A percentile compares a stretch with the other conserved stretches of the same genome.
These are phyloP conservation scores for Narcine bancroftii DNA, from an alignment of 2,113 vertebrate species.

Conservation along the genomic window DNA sequence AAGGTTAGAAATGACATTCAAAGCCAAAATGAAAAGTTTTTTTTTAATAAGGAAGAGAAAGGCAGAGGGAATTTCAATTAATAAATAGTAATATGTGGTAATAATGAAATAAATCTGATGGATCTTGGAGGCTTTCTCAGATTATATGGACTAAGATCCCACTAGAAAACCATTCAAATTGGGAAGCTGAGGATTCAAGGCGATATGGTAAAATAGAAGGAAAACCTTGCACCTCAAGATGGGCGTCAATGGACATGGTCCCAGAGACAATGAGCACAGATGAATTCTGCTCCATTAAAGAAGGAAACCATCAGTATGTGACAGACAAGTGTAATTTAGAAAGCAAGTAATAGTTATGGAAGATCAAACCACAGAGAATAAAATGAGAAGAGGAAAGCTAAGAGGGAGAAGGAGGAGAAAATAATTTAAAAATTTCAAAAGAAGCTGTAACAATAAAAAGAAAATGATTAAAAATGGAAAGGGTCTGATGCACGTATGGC, in stretches of 20 bases:
- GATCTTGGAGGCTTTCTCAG: background rate
- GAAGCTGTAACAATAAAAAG: background rate
- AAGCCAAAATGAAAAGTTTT: background rate
- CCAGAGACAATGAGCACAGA: background rate
- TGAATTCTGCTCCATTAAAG: background rate
- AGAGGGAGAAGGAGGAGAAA: background rate
- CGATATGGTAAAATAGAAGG: background rate
- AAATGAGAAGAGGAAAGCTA: background rate
- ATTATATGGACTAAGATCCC: background rate
- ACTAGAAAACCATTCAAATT: background rate
- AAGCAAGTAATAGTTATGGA: background rate
- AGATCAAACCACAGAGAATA: background rate
- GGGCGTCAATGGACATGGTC: background rate
- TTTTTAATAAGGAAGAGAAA: background rate
- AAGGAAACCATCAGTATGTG: background rate
- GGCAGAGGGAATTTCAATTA: background rate
- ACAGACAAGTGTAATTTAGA: background rate
- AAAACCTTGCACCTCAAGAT: background rate
- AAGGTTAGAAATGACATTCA: background rate
- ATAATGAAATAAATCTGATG: background rate
- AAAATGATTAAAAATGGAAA: background rate
- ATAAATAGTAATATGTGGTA: background rate
- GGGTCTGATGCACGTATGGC: background rate
- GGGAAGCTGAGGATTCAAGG: background rate
- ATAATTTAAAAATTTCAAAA: background rate